phyloP scores from a whole-genome alignment of 23 tunicate genomes.

The Styela clava region DNA sequence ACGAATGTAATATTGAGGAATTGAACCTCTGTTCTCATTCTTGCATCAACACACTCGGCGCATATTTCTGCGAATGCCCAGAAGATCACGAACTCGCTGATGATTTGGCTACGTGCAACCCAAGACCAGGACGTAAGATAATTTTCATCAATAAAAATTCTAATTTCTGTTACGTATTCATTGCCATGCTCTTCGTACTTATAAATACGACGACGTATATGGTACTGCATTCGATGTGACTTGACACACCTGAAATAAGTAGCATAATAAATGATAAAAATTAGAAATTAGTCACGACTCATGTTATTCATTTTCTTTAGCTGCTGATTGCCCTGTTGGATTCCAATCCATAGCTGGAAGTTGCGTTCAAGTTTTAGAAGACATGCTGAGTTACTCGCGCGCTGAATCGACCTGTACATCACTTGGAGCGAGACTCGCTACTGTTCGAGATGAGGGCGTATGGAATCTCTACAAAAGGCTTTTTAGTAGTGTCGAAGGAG shows the following conservation, averaged over 20 bases:
- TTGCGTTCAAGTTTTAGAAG: slow-evolving; percentile 41
- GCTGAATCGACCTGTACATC: slow-evolving; percentile 63
- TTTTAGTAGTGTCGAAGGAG: slow-evolving; percentile 25
- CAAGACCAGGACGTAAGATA: slow-evolving; percentile 57
- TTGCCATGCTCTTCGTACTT: background rate
- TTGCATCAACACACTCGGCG: slow-evolving; percentile 60
- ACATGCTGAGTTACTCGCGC: slow-evolving; percentile 31
- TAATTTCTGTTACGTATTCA: background rate
- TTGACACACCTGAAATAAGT: too few species aligned
- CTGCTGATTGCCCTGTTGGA: slow-evolving; percentile 85
- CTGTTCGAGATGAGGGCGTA: slow-evolving; percentile 37
- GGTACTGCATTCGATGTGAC: too few species aligned
- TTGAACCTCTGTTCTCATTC: slow-evolving; percentile 41
- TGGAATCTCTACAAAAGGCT: slow-evolving; percentile 13
- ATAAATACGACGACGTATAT: too few species aligned
- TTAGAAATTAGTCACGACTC: too few species aligned
- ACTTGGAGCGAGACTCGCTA: slow-evolving; percentile 55
- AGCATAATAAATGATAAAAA: too few species aligned
- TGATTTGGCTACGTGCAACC: slow-evolving; percentile 57
- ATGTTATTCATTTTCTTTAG: too few species aligned
- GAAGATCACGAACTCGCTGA: slow-evolving; percentile 24
- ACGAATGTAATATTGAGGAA: slow-evolving; percentile 44
- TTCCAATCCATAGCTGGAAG: slow-evolving; percentile 54
- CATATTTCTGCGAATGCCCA: slow-evolving; percentile 83
- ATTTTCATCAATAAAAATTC: too few species aligned